Conservation (phyloP, 2,888 invertebrate species). For the Drosophila histrio region DNA sequence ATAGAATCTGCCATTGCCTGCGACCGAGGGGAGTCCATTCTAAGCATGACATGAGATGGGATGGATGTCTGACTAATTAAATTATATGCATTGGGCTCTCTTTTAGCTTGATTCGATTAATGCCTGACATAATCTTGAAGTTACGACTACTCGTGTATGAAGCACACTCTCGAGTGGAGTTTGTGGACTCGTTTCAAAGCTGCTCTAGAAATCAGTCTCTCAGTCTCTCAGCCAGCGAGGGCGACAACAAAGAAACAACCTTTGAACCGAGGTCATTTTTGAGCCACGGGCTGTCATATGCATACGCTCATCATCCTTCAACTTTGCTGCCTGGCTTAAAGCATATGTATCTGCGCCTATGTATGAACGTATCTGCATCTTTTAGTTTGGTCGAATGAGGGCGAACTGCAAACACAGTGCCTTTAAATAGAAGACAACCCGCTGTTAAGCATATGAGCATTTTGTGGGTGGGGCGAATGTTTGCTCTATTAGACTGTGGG, state of each 20-base stretch:
- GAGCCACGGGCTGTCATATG: slow-evolving; percentile 20
- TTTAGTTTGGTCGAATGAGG: slow-evolving; percentile 37
- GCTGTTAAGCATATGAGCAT: slow-evolving; percentile 54
- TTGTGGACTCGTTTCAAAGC: background rate
- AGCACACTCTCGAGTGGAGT: background rate
- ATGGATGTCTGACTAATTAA: slow-evolving; percentile 61
- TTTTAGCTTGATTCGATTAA: slow-evolving; percentile 56
- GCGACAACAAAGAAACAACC: slow-evolving; percentile 29
- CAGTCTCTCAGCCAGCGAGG: background rate
- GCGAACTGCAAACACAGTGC: slow-evolving; percentile 46
- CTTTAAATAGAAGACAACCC: slow-evolving; percentile 67
- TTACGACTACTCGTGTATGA: slow-evolving; percentile 10
- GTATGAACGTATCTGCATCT: background rate
- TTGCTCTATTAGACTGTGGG: slow-evolving; percentile 50
- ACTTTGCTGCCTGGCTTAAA: slow-evolving; percentile 36
- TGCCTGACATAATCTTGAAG: slow-evolving; percentile 47
- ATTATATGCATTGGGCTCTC: slow-evolving; percentile 44
- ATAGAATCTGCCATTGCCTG: slow-evolving; percentile 31
- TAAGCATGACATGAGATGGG: slow-evolving; percentile 2
- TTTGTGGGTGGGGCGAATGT: slow-evolving; percentile 34
- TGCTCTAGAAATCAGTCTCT: slow-evolving; percentile 1
- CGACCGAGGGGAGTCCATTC: slow-evolving; percentile 7
- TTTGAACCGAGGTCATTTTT: slow-evolving; percentile 34
- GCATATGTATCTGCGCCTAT: too few relatives aligned
- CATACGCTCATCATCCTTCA: slow-evolving; percentile 42